These are phyloP conservation scores for Acanthopleura granulata DNA, from an alignment of 2,888 invertebrate species.

Conservation along the genomic window DNA sequence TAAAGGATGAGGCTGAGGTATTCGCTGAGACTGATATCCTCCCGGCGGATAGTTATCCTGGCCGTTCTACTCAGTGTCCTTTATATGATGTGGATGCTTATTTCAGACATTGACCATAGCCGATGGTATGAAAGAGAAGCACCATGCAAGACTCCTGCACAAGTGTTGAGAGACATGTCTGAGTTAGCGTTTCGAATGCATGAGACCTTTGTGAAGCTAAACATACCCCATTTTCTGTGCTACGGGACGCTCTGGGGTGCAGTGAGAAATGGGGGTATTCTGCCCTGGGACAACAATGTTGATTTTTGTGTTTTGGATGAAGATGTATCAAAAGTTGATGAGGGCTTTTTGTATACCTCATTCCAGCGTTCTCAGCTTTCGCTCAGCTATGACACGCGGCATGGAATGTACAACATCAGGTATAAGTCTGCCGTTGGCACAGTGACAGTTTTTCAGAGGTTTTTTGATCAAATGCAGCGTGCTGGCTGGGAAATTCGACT, in stretches of 20 bases:
- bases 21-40: not conserved
- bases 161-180: conserved; percentile 53
- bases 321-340: conserved; percentile 66
- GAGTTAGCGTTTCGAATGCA: conserved; percentile 67
- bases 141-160: conserved; percentile 29
- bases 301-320: conserved; percentile 73
- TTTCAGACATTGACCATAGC: not conserved
- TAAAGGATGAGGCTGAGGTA: not conserved
- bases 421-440: conserved; percentile 67
- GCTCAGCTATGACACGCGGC: conserved; percentile 72
- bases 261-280: conserved; percentile 71
- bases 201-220: conserved; percentile 69
- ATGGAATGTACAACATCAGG: conserved; percentile 72
- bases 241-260: conserved; percentile 76
- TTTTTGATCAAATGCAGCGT: conserved; percentile 64
- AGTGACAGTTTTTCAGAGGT: conserved; percentile 70
- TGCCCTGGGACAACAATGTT: conserved; percentile 74
- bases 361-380: conserved; percentile 71
- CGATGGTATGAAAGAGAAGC: conserved; percentile 32
- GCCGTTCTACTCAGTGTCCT: not conserved
- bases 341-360: conserved; percentile 71
- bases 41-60: not conserved
- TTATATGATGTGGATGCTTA: not conserved
- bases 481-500: conserved; percentile 74
- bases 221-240: conserved; percentile 74